These are phyloP conservation scores for Phyllotreta cruciferae DNA, from an alignment of 2,888 invertebrate species.

Conservation along the genomic window DNA sequence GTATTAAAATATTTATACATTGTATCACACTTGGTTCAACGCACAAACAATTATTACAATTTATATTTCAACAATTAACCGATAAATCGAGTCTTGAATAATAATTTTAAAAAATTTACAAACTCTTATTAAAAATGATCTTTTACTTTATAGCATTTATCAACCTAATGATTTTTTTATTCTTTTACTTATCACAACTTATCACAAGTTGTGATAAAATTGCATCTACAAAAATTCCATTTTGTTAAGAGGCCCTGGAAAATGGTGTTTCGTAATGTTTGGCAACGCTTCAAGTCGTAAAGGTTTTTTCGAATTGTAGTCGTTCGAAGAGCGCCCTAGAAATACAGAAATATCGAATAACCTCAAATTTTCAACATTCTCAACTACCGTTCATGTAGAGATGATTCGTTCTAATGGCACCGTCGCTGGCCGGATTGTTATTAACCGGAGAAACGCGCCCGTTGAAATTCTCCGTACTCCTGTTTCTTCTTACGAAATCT, in stretches of 20 bases:
- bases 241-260: conserved; percentile 48
- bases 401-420: conserved; percentile 44
- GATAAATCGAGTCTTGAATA: conserved; percentile 8
- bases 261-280: conserved; percentile 49
- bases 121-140: not conserved
- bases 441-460: conserved; percentile 36
- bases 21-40: conserved; percentile 32
- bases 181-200: conserved; percentile 12
- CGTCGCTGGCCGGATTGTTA: conserved; percentile 34
- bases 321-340: conserved; percentile 31
- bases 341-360: not conserved
- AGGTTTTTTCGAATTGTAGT: conserved; percentile 49
- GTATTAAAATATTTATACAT: conserved; percentile 38
- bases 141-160: not conserved
- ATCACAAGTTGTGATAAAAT: conserved; percentile 23
- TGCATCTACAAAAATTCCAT: conserved; percentile 49
- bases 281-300: conserved; percentile 58
- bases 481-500: conserved; percentile 54
- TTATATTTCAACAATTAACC: conserved; percentile 11
- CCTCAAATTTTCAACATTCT: not conserved
- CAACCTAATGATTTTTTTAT: not conserved
- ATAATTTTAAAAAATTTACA: not conserved
- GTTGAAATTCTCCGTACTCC: conserved; percentile 49
- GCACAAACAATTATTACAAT: conserved; percentile 14
- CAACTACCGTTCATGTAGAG: conserved; percentile 50